Conservation (phyloP, 2,113 vertebrate species). For the Artemisiospiza belli region DNA sequence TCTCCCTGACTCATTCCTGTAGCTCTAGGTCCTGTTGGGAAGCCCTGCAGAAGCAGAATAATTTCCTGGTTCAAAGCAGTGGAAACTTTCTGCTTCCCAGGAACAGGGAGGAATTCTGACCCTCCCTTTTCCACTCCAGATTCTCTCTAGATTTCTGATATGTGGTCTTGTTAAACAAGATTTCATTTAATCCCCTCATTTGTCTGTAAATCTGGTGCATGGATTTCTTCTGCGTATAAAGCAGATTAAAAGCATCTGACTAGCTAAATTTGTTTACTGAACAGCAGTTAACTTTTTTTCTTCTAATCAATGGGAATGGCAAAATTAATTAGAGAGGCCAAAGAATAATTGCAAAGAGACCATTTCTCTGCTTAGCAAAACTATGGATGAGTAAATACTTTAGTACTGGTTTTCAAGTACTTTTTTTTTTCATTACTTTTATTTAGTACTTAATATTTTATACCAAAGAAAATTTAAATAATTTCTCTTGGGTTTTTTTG, state of each 20-base stretch:
- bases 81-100: not conserved
- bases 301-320: not conserved
- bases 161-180: not conserved
- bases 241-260: conserved; percentile 24
- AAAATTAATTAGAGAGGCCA: conserved; percentile 37
- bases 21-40: not conserved
- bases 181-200: not conserved
- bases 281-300: not conserved
- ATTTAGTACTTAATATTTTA: not conserved
- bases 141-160: not conserved
- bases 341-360: conserved; percentile 11
- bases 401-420: not conserved
- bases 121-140: not conserved
- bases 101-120: not conserved
- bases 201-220: not conserved
- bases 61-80: not conserved
- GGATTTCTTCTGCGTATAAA: conserved; percentile 2
- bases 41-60: not conserved
- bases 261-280: conserved; percentile 14
- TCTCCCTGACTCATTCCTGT: not conserved
- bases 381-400: not conserved
- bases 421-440: not conserved
- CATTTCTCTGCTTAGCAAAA: not conserved
- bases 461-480: not conserved
- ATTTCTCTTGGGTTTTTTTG: not conserved